A percentile compares a stretch with the other conserved stretches of the same genome.
phyloP scores from a whole-genome alignment of 2,113 vertebrate species.

The Gobiocypris rarus region DNA sequence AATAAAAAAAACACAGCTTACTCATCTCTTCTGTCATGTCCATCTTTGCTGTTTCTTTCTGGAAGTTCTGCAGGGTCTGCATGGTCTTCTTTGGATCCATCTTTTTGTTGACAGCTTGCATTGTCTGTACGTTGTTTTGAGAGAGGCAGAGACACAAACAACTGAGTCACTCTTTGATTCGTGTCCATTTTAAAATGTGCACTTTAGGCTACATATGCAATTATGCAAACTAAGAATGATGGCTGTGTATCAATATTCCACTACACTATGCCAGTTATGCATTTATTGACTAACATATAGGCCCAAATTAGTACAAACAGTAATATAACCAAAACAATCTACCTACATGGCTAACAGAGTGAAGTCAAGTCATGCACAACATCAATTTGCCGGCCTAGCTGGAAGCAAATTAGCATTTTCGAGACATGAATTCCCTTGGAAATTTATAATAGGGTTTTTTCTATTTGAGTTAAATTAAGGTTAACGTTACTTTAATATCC shows the following conservation, averaged over 20 bases:
- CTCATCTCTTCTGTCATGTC: slow-evolving; percentile 93
- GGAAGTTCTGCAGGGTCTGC: slow-evolving; percentile 91
- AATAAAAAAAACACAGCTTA: slow-evolving; percentile 67
- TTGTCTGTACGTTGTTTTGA: slow-evolving; percentile 74
- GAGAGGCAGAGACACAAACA: slow-evolving; percentile 8
- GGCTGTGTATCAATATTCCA: background rate
- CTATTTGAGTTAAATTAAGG: background rate
- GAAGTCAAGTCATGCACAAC: background rate
- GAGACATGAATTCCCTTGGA: background rate
- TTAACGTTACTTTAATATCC: background rate
- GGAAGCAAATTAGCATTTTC: background rate
- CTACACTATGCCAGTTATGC: background rate
- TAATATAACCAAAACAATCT: slow-evolving; percentile 6
- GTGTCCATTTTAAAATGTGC: too few relatives aligned
- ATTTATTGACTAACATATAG: background rate
- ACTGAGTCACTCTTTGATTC: slow-evolving; percentile 15
- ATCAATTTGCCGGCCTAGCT: background rate
- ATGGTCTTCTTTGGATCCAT: slow-evolving; percentile 90
- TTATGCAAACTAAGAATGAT: background rate
- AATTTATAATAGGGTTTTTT: slow-evolving; percentile 7
- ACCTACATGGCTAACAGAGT: background rate
- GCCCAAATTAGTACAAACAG: background rate
- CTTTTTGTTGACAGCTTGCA: slow-evolving; percentile 90
- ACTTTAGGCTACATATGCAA: slow-evolving; percentile 4
- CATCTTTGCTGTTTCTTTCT: slow-evolving; percentile 92